phyloP scores from a whole-genome alignment of 2,113 vertebrate species.

The Clarias batrachus region DNA sequence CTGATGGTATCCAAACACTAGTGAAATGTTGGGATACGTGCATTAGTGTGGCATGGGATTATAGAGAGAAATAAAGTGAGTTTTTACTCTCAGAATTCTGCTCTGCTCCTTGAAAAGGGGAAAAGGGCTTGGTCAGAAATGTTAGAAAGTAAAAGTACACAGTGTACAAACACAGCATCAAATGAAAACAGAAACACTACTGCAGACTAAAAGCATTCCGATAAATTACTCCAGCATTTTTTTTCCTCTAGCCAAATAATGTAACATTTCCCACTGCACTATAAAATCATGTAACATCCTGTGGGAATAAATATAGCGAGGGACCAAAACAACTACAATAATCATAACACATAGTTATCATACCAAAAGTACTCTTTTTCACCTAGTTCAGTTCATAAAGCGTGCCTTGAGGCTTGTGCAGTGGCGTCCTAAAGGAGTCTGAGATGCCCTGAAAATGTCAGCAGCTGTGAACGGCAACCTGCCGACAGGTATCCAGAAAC shows the following conservation, averaged over 20 bases:
- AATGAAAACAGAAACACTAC: not conserved
- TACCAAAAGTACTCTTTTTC: not conserved
- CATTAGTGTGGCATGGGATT: too few species aligned
- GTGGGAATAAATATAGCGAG: not conserved
- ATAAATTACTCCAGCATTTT: not conserved
- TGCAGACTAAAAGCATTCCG: not conserved
- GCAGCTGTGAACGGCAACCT: not conserved
- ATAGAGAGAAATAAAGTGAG: too few species aligned
- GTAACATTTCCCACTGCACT: not conserved
- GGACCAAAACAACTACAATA: not conserved
- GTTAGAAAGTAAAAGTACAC: not conserved
- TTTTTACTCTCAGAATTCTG: too few species aligned
- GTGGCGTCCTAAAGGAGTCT: slow-evolving; percentile 16
- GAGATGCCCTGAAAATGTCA: slow-evolving; percentile 38
- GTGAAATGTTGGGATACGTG: too few species aligned
- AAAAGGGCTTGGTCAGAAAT: not conserved
- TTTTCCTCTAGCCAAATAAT: not conserved
- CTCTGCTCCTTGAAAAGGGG: not conserved
- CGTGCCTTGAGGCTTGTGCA: not conserved
- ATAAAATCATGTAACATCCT: not conserved
- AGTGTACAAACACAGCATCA: not conserved
- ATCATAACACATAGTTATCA: not conserved
- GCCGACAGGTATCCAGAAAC: slow-evolving; percentile 32
- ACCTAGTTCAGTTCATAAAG: not conserved
- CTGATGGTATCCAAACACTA: too few species aligned